These are phyloP conservation scores for Procambarus virginalis DNA, from an alignment of 1,140 invertebrate species.

Conservation along the genomic window DNA sequence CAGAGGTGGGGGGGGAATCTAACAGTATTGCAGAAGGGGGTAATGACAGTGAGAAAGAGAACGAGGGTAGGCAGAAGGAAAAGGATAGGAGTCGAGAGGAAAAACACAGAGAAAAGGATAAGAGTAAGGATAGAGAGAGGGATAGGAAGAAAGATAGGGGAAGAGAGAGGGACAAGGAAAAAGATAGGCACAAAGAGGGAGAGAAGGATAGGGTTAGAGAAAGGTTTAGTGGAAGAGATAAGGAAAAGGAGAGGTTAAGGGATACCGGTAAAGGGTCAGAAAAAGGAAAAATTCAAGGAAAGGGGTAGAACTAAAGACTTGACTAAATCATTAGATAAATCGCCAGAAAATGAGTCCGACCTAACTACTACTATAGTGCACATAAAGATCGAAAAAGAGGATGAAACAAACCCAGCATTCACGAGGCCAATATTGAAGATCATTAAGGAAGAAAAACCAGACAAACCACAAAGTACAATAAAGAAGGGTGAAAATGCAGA, in stretches of 20 bases:
- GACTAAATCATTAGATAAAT: neutral
- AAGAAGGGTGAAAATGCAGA: slow-evolving; percentile 27
- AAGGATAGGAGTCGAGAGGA: slow-evolving; percentile 34
- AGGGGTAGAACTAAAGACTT: slow-evolving; percentile 8
- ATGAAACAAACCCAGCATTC: slow-evolving; percentile 9
- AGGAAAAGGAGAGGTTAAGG: slow-evolving; percentile 15
- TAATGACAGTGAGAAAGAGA: slow-evolving; percentile 60
- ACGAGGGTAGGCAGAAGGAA: slow-evolving; percentile 40
- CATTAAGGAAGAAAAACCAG: slow-evolving; percentile 57
- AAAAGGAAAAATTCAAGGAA: slow-evolving; percentile 39
- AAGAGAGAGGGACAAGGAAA: slow-evolving; percentile 4
- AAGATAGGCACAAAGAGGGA: slow-evolving; percentile 1
- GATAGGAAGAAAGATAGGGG: slow-evolving; percentile 17
- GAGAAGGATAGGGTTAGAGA: slow-evolving; percentile 10
- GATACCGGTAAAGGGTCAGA: slow-evolving; percentile 23
- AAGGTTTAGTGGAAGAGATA: neutral
- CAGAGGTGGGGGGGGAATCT: slow-evolving; percentile 10
- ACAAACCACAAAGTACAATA: slow-evolving; percentile 16
- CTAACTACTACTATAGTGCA: slow-evolving; percentile 45
- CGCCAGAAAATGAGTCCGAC: slow-evolving; percentile 31
- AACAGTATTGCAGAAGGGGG: slow-evolving; percentile 1
- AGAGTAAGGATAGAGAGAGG: slow-evolving; percentile 26
- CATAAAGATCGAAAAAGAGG: slow-evolving; percentile 60
- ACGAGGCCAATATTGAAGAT: slow-evolving; percentile 31
- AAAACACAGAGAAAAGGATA: slow-evolving; percentile 22